Percentiles rank a stretch among this genome's conserved stretches.
phyloP scores from a whole-genome alignment of 2,797 vertebrate species.

The Gadopsis marmoratus region DNA sequence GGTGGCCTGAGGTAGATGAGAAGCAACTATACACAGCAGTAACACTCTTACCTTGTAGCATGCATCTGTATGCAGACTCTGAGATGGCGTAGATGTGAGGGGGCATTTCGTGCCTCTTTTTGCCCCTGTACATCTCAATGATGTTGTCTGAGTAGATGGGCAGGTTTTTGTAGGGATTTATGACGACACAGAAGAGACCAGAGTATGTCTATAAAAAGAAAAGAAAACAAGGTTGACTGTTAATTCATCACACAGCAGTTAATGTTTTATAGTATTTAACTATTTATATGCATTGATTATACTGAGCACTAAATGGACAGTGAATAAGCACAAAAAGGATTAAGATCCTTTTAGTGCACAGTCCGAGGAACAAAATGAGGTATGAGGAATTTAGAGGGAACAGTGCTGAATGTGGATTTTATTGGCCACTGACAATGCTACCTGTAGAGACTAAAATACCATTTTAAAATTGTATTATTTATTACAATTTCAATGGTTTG shows the following conservation, averaged over 20 bases:
- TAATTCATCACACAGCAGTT: constrained; percentile 24
- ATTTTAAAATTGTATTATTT: not conserved
- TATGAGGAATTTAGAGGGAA: not conserved
- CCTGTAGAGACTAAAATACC: not conserved
- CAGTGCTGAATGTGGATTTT: not conserved
- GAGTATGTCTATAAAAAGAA: constrained; percentile 92
- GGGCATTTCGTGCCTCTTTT: constrained; percentile 98
- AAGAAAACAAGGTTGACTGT: constrained; percentile 31
- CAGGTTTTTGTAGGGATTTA: constrained; percentile 99
- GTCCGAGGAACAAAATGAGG: not conserved
- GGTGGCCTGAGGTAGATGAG: not conserved
- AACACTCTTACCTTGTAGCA: constrained; percentile 93
- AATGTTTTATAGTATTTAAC: not conserved
- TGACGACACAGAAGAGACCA: constrained; percentile 99
- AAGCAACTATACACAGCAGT: not conserved
- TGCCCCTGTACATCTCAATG: constrained; percentile 99
- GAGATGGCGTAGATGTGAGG: constrained; percentile 99
- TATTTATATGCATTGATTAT: constrained; percentile 26
- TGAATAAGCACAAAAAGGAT: constrained; percentile 21
- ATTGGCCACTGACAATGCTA: not conserved
- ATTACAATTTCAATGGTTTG: not conserved
- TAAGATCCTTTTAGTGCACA: not conserved
- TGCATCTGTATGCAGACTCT: constrained; percentile 98
- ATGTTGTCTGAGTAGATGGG: constrained; percentile 99
- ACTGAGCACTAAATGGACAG: not conserved